Conservation (phyloP, 2,888 invertebrate species). For the Eurytoma adleriae region DNA sequence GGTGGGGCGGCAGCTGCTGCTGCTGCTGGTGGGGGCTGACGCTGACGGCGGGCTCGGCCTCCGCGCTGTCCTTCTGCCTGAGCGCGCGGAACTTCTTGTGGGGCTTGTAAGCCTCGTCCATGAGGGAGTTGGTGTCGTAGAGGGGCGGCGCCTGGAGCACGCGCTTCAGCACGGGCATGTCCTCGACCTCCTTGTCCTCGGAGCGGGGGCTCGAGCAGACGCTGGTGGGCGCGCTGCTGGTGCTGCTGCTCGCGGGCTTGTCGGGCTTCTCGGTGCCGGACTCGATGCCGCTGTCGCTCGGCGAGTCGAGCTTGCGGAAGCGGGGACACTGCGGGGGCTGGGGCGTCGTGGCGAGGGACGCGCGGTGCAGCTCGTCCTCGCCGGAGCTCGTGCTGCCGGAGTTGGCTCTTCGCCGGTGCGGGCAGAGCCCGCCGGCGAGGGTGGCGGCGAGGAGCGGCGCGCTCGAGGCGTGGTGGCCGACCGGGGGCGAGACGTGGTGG, state of each 20-base stretch:
- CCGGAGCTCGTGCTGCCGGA: constrained; percentile 84
- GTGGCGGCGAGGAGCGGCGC: constrained; percentile 86
- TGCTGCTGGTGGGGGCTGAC: constrained; percentile 72
- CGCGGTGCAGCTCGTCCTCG: constrained; percentile 81
- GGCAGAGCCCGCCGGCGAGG: constrained; percentile 84
- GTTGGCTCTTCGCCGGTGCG: constrained; percentile 85
- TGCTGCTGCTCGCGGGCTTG: constrained; percentile 79
- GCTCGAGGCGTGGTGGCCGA: constrained; percentile 82
- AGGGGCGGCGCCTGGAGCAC: constrained; percentile 94
- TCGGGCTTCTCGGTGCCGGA: constrained; percentile 93
- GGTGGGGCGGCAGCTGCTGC: constrained; percentile 64
- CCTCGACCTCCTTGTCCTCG: constrained; percentile 88
- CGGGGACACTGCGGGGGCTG: constrained; percentile 78
- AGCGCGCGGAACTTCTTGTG: constrained; percentile 96
- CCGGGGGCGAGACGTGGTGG: constrained; percentile 68
- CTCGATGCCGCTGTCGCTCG: constrained; percentile 95
- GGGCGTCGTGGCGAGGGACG: constrained; percentile 74
- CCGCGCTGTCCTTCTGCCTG: constrained; percentile 87
- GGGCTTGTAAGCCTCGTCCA: constrained; percentile 97
- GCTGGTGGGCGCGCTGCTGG: constrained; percentile 81
- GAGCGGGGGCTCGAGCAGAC: constrained; percentile 92
- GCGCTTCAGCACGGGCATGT: constrained; percentile 95
- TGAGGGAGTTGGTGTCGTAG: constrained; percentile 91
- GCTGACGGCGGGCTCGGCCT: constrained; percentile 83
- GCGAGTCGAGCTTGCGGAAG: constrained; percentile 91